Conservation (phyloP, 2,113 vertebrate species). For the Podilymbus podiceps region DNA sequence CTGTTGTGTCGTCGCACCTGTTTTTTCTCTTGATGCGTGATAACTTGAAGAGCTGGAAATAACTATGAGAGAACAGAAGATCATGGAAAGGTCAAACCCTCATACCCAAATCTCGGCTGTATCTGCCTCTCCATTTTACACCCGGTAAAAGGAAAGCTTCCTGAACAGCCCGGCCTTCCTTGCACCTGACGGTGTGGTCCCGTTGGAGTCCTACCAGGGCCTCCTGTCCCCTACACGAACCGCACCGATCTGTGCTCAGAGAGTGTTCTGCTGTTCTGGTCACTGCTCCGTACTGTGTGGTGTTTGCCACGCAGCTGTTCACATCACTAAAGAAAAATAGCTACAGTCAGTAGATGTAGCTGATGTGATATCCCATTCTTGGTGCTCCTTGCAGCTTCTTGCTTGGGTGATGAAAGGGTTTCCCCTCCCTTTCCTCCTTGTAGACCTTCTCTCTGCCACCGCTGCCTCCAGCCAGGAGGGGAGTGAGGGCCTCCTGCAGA, state of each 20-base stretch:
- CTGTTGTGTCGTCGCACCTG: background rate
- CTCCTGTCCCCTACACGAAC: background rate
- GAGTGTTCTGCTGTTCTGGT: background rate
- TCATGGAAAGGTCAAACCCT: background rate
- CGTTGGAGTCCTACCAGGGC: background rate
- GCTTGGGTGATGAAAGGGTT: background rate
- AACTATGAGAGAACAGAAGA: background rate
- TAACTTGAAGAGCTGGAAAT: background rate
- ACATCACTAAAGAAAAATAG: background rate
- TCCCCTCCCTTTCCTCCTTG: background rate
- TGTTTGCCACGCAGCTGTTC: background rate
- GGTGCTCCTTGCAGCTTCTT: background rate
- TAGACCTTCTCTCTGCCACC: background rate
- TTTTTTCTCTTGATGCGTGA: background rate
- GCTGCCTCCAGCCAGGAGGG: background rate
- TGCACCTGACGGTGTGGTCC: background rate
- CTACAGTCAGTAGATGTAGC: background rate
- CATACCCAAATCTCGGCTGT: background rate
- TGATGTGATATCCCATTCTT: background rate
- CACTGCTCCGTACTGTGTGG: background rate
- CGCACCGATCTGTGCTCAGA: background rate
- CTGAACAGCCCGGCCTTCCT: background rate
- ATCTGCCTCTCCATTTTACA: background rate
- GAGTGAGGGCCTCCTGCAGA: background rate
- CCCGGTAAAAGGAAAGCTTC: background rate